A percentile compares a stretch with the other conserved stretches of the same genome.
Evolutionary conservation across 2,797 vertebrate species (phyloP).

Genomic region (Acanthornis magna): DNA sequence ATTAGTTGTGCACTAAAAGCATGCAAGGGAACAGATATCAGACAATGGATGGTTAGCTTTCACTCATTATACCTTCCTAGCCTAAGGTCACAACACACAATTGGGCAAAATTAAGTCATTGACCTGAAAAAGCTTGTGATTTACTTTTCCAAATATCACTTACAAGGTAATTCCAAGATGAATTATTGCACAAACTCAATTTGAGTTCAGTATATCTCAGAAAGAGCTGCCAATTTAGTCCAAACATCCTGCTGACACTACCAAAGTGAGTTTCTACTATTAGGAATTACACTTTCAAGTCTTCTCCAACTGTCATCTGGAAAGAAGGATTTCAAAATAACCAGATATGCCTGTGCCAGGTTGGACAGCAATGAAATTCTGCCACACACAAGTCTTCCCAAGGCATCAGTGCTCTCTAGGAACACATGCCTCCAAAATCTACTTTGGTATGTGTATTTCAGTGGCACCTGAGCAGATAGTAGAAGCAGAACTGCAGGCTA

Average conservation of each 20-base stretch:
- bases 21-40: neutral
- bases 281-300: neutral
- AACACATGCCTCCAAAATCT: neutral
- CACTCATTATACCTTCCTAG: neutral
- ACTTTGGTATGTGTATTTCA: neutral
- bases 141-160: neutral
- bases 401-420: neutral
- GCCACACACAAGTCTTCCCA: neutral
- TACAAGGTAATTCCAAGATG: neutral
- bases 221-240: neutral
- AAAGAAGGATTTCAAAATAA: neutral
- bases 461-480: neutral
- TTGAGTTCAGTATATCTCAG: neutral
- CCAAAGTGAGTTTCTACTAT: neutral
- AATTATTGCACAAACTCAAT: neutral
- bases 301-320: neutral
- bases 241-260: neutral
- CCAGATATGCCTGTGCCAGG: neutral
- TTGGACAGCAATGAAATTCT: neutral
- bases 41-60: neutral
- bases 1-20: neutral
- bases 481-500: neutral
- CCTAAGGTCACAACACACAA: neutral
- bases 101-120: neutral
- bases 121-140: neutral